A percentile compares a stretch with the other conserved stretches of the same genome.
phyloP scores from a whole-genome alignment of 2,113 vertebrate genomes.

The Galemys pyrenaicus region DNA sequence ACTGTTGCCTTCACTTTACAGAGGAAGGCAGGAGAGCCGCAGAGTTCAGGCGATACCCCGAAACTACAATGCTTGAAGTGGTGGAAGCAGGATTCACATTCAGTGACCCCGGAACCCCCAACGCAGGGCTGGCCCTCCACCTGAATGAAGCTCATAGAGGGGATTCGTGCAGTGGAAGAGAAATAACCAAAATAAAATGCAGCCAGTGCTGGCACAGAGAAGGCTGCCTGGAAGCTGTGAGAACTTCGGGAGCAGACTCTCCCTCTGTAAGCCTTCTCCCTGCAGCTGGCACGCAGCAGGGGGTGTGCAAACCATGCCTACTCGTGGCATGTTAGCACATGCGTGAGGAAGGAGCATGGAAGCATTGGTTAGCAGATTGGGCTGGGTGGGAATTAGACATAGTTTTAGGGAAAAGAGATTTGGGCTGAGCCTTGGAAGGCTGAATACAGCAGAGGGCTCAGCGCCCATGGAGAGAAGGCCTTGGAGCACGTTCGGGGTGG shows the following conservation, averaged over 20 bases:
- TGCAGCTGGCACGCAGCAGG: not conserved
- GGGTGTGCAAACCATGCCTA: not conserved
- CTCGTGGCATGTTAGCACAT: fast-evolving
- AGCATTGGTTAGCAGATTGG: not conserved
- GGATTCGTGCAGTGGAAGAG: not conserved
- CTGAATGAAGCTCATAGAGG: too few species aligned
- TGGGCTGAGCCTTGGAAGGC: not conserved
- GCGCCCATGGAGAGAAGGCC: fast-evolving
- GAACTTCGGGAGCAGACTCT: not conserved
- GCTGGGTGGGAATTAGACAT: too few species aligned
- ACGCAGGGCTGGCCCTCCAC: not conserved
- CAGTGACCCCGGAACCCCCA: not conserved
- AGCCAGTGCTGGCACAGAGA: not conserved
- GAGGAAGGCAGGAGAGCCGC: not conserved
- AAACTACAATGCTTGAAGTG: constrained; percentile 44
- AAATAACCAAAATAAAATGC: too few species aligned
- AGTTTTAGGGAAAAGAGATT: not conserved
- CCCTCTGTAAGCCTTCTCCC: not conserved
- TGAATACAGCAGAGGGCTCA: too few species aligned
- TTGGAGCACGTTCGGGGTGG: fast-evolving
- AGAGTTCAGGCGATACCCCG: not conserved
- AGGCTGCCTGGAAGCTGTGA: not conserved
- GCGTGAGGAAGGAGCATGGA: not conserved
- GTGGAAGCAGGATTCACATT: constrained; percentile 31
- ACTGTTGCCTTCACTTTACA: not conserved